Evolutionary conservation across 2,797 vertebrate species (phyloP), one percentile per base, ranked within the genome.

Genomic region (Ctenosaura bakeri): DNA sequence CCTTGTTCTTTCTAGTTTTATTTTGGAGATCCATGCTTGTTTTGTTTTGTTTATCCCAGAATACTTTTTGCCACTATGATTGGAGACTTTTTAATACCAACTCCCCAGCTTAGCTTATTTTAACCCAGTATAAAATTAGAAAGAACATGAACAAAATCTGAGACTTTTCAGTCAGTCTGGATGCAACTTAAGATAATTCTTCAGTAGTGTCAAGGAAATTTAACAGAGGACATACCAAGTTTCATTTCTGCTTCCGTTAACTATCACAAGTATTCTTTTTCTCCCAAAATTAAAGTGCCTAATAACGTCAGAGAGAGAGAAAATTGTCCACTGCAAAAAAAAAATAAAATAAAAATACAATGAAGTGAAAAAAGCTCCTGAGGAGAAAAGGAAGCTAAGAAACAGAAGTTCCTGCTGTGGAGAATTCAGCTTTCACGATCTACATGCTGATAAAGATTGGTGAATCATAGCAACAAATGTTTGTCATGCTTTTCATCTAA

Each of bases 291-390:
- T 56, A 59, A 69, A 69, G 32, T 54, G 24, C 26, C 59, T 54
- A 32, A 16, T 74, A 86, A 80, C 18, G 74, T 59, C 35, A 42
- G 66, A 82, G 35, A 59, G 32, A 32, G 32, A 10, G 10, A 59
- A 50, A 86, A 69, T 81, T 9, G 64, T 29, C 69, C 14, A 52
- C 26, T 76, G 74, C 69, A 80, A 20, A 86, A 46, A 46, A 80
- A 20, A 86, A 46, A 46, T 46, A 3, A 90, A 22, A 81, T 16
- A 62, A 77, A 77, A 80, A 20, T 88, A 6, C 24, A 26, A 59
- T 85, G 64, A 29, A 87, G 29, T 74, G 52, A 13, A 87, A 77
- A 77, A 66, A 64, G 46, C 79, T 82, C 26, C 29, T 52, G 73
- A 77, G 20, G 26, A 86, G 6, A 46, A 64, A 35, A 38, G 24